These are phyloP conservation scores for Colistium nudipinnis DNA, from an alignment of 2,113 vertebrate genomes.

Conservation along the genomic window DNA sequence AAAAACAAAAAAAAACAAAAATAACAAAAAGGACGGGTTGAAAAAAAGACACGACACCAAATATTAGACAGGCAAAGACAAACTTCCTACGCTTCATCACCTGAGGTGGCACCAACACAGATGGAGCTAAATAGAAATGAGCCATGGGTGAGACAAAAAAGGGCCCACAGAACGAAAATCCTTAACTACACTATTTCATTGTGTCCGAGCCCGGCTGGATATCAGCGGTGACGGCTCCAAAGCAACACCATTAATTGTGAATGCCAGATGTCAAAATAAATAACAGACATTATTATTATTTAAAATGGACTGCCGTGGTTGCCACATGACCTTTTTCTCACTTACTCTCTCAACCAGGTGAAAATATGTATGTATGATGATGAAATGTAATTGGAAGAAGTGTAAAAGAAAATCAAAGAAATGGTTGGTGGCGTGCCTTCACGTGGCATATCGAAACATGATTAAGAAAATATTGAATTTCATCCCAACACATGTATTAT, in stretches of 20 bases:
- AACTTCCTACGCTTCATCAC: slow-evolving; percentile 14
- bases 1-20: background rate
- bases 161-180: slow-evolving; percentile 28
- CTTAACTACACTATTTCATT: slow-evolving; percentile 49
- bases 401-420: no score
- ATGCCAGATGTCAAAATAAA: slow-evolving; percentile 70
- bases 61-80: slow-evolving; percentile 1
- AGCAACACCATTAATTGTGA: slow-evolving; percentile 74
- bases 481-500: slow-evolving; percentile 61
- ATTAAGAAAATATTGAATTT: slow-evolving; percentile 72
- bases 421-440: background rate
- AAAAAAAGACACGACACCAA: slow-evolving; percentile 17
- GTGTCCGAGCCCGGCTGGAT: slow-evolving; percentile 55
- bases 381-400: no score
- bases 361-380: no score
- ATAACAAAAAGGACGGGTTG: background rate
- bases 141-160: slow-evolving; percentile 18
- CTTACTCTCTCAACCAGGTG: slow-evolving; percentile 10
- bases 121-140: slow-evolving; percentile 33
- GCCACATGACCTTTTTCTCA: slow-evolving; percentile 12
- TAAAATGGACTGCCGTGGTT: slow-evolving; percentile 47
- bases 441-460: slow-evolving; percentile 55
- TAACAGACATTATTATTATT: slow-evolving; percentile 69
- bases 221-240: slow-evolving; percentile 60
- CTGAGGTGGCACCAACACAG: slow-evolving; percentile 19